Conservation (phyloP, 1,140 invertebrate genomes). For the Lamellibrachia luymesi region DNA sequence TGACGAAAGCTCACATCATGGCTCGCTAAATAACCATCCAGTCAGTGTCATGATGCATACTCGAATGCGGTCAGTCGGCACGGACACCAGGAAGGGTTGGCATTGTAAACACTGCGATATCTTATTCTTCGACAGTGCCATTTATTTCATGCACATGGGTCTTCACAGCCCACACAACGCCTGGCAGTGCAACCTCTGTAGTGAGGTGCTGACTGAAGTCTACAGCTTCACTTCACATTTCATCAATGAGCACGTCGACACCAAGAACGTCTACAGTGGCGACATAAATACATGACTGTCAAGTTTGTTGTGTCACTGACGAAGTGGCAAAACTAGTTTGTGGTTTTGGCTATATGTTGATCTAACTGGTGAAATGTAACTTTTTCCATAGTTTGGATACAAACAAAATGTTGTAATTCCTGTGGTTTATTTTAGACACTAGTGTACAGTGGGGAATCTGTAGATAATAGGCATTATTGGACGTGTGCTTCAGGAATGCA, state of each 20-base stretch:
- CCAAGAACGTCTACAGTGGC: not conserved
- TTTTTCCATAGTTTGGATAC: not conserved
- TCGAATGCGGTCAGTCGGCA: not conserved
- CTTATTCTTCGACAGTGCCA: conserved; percentile 35
- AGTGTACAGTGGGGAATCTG: not conserved
- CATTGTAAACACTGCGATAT: conserved; percentile 34
- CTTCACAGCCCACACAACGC: conserved; percentile 31
- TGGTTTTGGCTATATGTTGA: not conserved
- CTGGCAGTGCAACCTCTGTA: conserved; percentile 36
- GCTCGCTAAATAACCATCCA: not conserved
- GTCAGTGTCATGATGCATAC: not conserved
- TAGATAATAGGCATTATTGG: not conserved
- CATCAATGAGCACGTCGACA: conserved; percentile 33
- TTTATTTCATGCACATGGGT: conserved; percentile 39
- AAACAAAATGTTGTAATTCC: not conserved
- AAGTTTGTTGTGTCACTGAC: not conserved
- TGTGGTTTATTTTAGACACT: not conserved
- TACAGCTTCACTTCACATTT: conserved; percentile 42
- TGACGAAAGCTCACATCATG: not conserved
- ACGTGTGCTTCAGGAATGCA: not conserved
- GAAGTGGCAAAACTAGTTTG: not conserved
- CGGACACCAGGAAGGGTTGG: not conserved
- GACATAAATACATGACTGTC: not conserved
- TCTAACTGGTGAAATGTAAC: not conserved
- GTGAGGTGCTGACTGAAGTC: conserved; percentile 31